Evolutionary conservation across 2,888 invertebrate genomes (phyloP).

Genomic region (Watsonalla cultraria): DNA sequence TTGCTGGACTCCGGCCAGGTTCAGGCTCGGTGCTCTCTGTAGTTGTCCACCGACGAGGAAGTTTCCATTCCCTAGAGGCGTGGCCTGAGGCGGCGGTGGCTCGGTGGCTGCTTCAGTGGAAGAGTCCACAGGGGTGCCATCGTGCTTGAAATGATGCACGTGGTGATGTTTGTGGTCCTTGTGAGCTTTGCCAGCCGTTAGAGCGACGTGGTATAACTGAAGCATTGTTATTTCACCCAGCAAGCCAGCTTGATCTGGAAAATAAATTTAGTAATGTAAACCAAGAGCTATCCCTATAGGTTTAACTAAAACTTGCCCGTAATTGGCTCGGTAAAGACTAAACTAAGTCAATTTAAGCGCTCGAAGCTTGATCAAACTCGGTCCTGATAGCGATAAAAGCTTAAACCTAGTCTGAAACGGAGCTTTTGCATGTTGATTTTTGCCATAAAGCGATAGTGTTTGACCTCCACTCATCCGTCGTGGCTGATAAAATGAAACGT

Average conservation of each 20-base stretch:
- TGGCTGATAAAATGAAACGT: too few species aligned
- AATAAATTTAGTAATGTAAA: not conserved
- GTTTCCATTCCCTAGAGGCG: conserved; percentile 72
- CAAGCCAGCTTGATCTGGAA: conserved; percentile 81
- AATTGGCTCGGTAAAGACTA: too few species aligned
- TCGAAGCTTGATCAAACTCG: too few species aligned
- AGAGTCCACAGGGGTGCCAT: conserved; percentile 81
- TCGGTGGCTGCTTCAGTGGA: conserved; percentile 79
- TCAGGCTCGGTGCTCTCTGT: conserved; percentile 77
- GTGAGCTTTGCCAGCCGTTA: conserved; percentile 92
- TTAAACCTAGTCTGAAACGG: too few species aligned
- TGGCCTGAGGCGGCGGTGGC: conserved; percentile 63
- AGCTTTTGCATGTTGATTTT: too few species aligned
- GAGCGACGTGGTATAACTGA: conserved; percentile 87
- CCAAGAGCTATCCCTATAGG: conserved; percentile 8
- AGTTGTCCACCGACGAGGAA: conserved; percentile 82
- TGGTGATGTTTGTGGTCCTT: conserved; percentile 93
- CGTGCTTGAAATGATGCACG: conserved; percentile 87
- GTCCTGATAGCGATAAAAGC: too few species aligned
- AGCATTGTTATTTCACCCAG: conserved; percentile 89
- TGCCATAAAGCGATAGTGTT: too few species aligned
- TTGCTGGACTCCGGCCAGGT: conserved; percentile 67
- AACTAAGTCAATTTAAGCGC: too few species aligned
- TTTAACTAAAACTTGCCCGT: too few species aligned
- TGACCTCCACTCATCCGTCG: too few species aligned